These are phyloP conservation scores for Chelonia mydas DNA, from an alignment of 2,797 vertebrate genomes.

Conservation along the genomic window DNA sequence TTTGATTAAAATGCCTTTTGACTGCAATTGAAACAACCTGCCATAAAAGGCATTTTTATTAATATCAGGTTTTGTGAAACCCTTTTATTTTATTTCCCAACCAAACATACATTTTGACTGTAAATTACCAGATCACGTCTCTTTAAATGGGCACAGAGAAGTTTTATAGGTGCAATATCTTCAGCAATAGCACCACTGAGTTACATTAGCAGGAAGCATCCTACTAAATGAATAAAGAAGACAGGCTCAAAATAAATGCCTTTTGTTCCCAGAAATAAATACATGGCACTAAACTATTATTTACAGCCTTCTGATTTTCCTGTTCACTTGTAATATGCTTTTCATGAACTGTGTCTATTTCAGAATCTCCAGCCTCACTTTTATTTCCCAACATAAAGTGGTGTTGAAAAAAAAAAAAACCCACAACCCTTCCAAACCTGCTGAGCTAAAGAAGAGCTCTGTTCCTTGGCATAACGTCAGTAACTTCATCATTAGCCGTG, in stretches of 20 bases:
- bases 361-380: not conserved
- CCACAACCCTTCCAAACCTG: not conserved
- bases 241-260: conserved; percentile 36
- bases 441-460: not conserved
- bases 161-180: conserved; percentile 54
- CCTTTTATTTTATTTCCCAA: conserved; percentile 26
- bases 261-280: conserved; percentile 55
- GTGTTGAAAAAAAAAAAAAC: not conserved
- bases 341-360: not conserved
- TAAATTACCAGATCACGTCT: conserved; percentile 22
- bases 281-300: conserved; percentile 22
- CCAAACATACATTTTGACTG: conserved; percentile 30
- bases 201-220: conserved; percentile 41
- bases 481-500: not conserved
- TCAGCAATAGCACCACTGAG: conserved; percentile 37
- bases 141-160: conserved; percentile 19
- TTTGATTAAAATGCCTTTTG: not conserved
- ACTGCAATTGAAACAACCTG: not conserved
- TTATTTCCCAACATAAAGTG: not conserved
- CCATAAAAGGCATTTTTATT: conserved; percentile 47
- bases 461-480: not conserved
- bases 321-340: not conserved
- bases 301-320: conserved; percentile 21
- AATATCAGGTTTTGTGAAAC: conserved; percentile 22
- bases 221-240: conserved; percentile 53